Evolutionary conservation across 2,888 invertebrate species (phyloP).

Genomic region (Drosophila kuntzei): DNA sequence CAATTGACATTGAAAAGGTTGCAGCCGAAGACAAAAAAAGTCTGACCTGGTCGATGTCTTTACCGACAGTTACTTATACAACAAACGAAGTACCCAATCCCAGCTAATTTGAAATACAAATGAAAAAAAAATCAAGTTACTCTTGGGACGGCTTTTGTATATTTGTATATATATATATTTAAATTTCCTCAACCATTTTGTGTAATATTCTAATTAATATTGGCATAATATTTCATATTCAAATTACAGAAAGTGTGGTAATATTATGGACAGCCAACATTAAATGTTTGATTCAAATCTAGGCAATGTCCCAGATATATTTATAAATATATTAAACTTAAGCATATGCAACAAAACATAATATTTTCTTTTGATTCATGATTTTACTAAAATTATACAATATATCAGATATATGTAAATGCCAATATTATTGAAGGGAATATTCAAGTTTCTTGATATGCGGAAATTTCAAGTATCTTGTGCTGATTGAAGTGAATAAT

Average conservation of each 20-base stretch:
- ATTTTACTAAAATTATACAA: neutral
- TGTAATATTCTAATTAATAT: neutral
- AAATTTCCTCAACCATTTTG: neutral
- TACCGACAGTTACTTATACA: slow-evolving; percentile 64
- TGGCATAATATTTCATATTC: neutral
- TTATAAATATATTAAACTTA: no score
- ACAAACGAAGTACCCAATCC: slow-evolving; percentile 27
- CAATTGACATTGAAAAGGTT: slow-evolving; percentile 74
- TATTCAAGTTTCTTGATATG: neutral
- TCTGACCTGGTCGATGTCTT: slow-evolving; percentile 37
- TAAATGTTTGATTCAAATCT: neutral
- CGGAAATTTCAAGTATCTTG: neutral
- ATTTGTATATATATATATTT: neutral
- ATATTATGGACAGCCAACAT: neutral
- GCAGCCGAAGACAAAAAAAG: slow-evolving; percentile 31
- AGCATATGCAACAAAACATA: neutral
- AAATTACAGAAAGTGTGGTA: neutral
- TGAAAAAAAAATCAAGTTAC: slow-evolving; percentile 37
- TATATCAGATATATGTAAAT: no score
- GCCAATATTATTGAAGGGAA: neutral
- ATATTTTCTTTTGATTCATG: neutral
- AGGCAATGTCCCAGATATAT: no score
- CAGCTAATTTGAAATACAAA: slow-evolving; percentile 54
- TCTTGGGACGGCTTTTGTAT: neutral
- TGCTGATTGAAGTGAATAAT: neutral